Evolutionary conservation across 2,888 invertebrate species (phyloP).

Genomic region (Agonopterix subpropinquella): DNA sequence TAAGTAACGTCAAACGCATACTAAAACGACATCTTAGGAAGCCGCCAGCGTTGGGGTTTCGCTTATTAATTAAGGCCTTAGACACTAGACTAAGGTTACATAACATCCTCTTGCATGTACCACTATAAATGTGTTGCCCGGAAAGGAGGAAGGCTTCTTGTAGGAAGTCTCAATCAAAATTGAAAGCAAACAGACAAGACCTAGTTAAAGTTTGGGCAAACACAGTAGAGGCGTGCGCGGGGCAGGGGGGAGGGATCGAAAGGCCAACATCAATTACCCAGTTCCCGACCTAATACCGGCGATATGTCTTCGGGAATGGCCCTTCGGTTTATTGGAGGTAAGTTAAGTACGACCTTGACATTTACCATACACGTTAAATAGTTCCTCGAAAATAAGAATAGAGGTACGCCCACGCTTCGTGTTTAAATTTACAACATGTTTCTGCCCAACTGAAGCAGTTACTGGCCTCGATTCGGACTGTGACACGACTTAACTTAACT

Average conservation of each 20-base stretch:
- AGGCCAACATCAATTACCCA: constrained; percentile 30
- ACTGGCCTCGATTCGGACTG: too few species aligned
- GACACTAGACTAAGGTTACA: too few species aligned
- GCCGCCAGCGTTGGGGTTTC: too few species aligned
- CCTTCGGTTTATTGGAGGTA: constrained; percentile 21
- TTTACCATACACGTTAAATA: neutral
- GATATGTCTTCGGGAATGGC: constrained; percentile 35
- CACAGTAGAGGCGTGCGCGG: neutral
- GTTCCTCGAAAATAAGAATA: neutral
- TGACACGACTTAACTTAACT: too few species aligned
- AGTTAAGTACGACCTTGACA: constrained; percentile 10
- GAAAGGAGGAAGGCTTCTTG: too few species aligned
- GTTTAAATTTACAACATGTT: neutral
- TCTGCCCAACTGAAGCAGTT: constrained; percentile 7
- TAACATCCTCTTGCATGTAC: too few species aligned
- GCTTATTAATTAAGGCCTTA: too few species aligned
- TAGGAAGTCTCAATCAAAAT: neutral
- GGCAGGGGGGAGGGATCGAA: constrained; percentile 1
- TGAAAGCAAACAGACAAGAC: neutral
- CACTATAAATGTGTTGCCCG: too few species aligned
- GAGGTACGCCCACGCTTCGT: neutral
- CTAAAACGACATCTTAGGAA: too few species aligned
- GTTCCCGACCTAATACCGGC: constrained; percentile 27
- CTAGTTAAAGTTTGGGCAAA: neutral
- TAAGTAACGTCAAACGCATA: too few species aligned